Evolutionary conservation across 1,140 invertebrate species (phyloP).

Genomic region (Nomia melanderi): DNA sequence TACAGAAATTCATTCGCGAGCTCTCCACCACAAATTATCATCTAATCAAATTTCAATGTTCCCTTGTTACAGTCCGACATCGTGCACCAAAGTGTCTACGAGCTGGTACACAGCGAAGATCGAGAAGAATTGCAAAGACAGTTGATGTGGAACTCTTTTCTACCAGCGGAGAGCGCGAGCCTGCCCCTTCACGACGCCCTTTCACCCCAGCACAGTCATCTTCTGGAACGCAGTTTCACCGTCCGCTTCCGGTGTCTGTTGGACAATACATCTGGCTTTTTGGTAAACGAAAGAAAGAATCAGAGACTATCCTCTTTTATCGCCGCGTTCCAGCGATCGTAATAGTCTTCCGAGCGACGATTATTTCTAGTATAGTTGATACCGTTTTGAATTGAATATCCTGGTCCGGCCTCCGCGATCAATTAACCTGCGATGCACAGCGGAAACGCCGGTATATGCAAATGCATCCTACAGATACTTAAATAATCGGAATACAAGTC

Average conservation of each 20-base stretch:
- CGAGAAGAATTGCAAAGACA: constrained; percentile 98
- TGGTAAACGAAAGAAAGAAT: constrained; percentile 83
- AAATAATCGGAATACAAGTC: constrained; percentile 12
- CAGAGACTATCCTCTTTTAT: too few species aligned
- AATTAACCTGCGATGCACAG: background rate
- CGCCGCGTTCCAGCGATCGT: too few species aligned
- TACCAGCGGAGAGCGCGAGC: constrained; percentile 90
- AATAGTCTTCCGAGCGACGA: too few species aligned
- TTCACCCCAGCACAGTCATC: constrained; percentile 90
- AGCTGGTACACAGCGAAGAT: constrained; percentile 99
- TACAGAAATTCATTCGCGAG: too few species aligned
- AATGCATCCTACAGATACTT: constrained; percentile 12
- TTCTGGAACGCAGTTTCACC: constrained; percentile 96
- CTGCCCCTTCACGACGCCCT: constrained; percentile 92
- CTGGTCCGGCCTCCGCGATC: background rate
- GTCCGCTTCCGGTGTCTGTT: constrained; percentile 98
- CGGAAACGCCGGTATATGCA: constrained; percentile 9
- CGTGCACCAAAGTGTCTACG: constrained; percentile 99
- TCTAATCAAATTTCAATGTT: background rate
- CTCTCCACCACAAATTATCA: too few species aligned
- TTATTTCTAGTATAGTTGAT: too few species aligned
- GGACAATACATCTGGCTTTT: constrained; percentile 99
- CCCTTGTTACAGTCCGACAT: constrained; percentile 95
- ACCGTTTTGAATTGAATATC: too few species aligned
- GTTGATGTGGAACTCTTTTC: constrained; percentile 97